phyloP scores from a whole-genome alignment of 2,797 vertebrate species.

The Sebastes aleutianus region DNA sequence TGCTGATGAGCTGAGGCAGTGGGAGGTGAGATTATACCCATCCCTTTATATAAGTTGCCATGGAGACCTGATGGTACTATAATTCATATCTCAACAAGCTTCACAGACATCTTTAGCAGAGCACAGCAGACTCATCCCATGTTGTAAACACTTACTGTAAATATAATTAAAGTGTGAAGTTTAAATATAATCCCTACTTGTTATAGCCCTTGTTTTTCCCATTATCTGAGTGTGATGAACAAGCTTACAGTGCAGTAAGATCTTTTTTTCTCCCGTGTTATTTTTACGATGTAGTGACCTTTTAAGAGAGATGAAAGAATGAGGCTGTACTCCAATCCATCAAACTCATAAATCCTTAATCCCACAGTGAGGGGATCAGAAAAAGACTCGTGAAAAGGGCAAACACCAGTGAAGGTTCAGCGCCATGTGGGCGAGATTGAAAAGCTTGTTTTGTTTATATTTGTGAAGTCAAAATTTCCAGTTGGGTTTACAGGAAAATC shows the following conservation, averaged over 20 bases:
- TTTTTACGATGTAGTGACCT: constrained; percentile 59
- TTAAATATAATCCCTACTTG: background rate
- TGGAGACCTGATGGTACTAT: background rate
- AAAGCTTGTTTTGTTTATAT: constrained; percentile 43
- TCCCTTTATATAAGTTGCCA: constrained; percentile 1
- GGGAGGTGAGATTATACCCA: background rate
- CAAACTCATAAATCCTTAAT: constrained; percentile 63
- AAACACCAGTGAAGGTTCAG: constrained; percentile 22
- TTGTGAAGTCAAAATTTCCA: constrained; percentile 37
- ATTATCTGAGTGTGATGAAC: constrained; percentile 3
- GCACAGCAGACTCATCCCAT: constrained; percentile 6
- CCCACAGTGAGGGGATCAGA: constrained; percentile 39
- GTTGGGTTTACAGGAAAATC: constrained; percentile 26
- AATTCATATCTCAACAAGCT: constrained; percentile 23
- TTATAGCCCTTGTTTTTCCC: background rate
- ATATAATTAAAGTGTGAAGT: background rate
- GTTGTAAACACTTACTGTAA: background rate
- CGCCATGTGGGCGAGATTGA: constrained; percentile 6
- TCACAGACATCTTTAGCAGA: background rate
- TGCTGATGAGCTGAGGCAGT: background rate
- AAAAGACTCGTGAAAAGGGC: constrained; percentile 48
- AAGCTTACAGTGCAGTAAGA: background rate
- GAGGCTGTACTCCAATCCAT: constrained; percentile 55
- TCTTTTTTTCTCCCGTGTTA: constrained; percentile 21
- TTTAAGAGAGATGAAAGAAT: constrained; percentile 60